Percentiles rank a stretch among this genome's conserved stretches.
Conservation (phyloP, 2,797 vertebrate species). For the Selene dorsalis region DNA sequence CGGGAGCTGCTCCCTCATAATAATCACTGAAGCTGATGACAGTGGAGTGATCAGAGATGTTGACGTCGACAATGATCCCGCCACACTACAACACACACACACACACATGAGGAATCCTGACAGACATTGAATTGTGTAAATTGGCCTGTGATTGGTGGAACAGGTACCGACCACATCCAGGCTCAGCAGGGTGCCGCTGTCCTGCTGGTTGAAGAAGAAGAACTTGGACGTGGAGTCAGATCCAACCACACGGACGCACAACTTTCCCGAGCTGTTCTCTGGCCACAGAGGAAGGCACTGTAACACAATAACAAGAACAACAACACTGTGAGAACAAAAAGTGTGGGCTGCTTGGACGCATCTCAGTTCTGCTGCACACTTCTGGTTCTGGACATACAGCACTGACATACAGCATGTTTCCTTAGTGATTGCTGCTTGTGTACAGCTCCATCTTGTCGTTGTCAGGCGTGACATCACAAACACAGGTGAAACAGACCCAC, state of each 20-base stretch:
- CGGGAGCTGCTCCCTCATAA: conserved; percentile 93
- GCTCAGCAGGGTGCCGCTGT: conserved; percentile 92
- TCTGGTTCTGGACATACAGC: too few relatives aligned
- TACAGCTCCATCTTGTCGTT: too few relatives aligned
- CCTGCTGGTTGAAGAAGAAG: conserved; percentile 90
- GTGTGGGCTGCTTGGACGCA: too few relatives aligned
- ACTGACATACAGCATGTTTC: too few relatives aligned
- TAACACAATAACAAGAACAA: conserved; percentile 34
- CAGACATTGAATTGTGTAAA: not conserved
- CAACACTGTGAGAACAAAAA: not conserved
- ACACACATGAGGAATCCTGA: not conserved
- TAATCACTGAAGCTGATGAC: conserved; percentile 92
- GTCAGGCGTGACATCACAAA: too few relatives aligned
- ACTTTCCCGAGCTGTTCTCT: conserved; percentile 86
- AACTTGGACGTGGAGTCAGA: conserved; percentile 87
- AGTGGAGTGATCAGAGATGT: conserved; percentile 88
- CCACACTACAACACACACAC: conserved; percentile 82
- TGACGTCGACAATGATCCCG: conserved; percentile 92
- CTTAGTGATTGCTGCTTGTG: too few relatives aligned
- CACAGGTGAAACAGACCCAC: too few relatives aligned
- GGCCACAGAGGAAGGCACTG: conserved; percentile 98
- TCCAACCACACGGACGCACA: conserved; percentile 91
- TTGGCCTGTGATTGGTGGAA: not conserved
- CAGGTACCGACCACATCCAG: conserved; percentile 87
- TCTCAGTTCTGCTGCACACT: too few relatives aligned